These are phyloP conservation scores for Stramonita haemastoma DNA, from an alignment of 2,888 invertebrate genomes.

Conservation along the genomic window DNA sequence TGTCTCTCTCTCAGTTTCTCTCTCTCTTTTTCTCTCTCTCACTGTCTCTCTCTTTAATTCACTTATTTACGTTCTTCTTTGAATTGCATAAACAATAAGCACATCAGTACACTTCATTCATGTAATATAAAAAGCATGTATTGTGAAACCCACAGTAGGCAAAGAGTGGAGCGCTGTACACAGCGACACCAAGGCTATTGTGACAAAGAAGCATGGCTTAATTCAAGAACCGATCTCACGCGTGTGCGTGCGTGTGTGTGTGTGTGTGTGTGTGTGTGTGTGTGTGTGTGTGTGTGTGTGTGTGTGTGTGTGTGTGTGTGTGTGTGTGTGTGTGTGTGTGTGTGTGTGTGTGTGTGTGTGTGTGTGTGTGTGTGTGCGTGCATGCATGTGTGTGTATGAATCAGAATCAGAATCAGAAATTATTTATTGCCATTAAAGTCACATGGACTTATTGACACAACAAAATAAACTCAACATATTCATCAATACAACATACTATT, in stretches of 20 bases:
- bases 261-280: neutral
- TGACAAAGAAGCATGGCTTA: neutral
- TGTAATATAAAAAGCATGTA: neutral
- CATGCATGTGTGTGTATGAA: too few species aligned
- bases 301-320: too few species aligned
- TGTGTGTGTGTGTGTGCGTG: too few species aligned
- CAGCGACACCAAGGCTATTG: neutral
- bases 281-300: too few species aligned
- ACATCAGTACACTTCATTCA: neutral
- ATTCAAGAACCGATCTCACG: neutral
- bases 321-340: too few species aligned
- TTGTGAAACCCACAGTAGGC: neutral
- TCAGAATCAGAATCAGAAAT: too few species aligned
- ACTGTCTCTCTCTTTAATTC: too few species aligned
- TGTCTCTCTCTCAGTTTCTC: neutral
- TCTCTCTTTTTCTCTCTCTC: neutral
- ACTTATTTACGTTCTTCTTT: neutral
- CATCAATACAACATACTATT: too few species aligned
- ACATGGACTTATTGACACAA: too few species aligned
- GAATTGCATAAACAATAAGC: neutral
- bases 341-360: too few species aligned
- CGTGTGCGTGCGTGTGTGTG: neutral
- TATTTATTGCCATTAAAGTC: too few species aligned
- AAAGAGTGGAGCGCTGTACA: neutral
- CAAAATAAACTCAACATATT: too few species aligned